A percentile compares a stretch with the other conserved stretches of the same genome.
These are phyloP conservation scores for Amorpha juglandis DNA, from an alignment of 2,888 invertebrate genomes.

Conservation along the genomic window DNA sequence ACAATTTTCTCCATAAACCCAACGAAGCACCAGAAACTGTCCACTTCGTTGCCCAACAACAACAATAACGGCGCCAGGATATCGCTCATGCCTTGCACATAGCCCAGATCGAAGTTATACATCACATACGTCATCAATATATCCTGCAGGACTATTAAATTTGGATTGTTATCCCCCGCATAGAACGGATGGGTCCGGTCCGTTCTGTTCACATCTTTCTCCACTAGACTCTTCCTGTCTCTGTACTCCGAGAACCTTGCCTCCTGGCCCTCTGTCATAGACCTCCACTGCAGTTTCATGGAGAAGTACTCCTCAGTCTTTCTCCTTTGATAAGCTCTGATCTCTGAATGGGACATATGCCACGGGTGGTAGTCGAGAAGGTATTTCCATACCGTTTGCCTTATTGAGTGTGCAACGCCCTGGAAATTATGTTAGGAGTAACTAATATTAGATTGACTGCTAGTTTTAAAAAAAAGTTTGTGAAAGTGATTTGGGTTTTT, in stretches of 20 bases:
- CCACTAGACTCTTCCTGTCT: conserved; percentile 96
- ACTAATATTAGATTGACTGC: background rate
- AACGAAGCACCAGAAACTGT: conserved; percentile 99
- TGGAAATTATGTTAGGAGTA: conserved; percentile 55
- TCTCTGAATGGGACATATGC: conserved; percentile 89
- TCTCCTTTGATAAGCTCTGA: conserved; percentile 87
- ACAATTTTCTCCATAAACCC: conserved; percentile 98
- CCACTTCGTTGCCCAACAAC: conserved; percentile 95
- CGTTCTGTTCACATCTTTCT: conserved; percentile 98
- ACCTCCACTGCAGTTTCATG: conserved; percentile 99
- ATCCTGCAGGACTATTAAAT: conserved; percentile 92
- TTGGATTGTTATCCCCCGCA: conserved; percentile 96
- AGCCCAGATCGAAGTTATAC: conserved; percentile 99
- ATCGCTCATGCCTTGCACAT: conserved; percentile 99
- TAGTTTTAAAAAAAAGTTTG: too few relatives aligned
- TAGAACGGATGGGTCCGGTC: conserved; percentile 96
- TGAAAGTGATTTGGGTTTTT: too few relatives aligned
- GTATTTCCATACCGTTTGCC: conserved; percentile 97
- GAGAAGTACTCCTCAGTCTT: conserved; percentile 94
- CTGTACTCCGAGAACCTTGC: conserved; percentile 92
- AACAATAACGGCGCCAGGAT: conserved; percentile 95
- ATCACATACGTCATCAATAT: conserved; percentile 99
- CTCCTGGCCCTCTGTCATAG: conserved; percentile 94
- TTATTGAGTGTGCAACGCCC: conserved; percentile 91
- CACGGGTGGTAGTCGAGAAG: conserved; percentile 94